Conservation (phyloP, 2,797 vertebrate genomes). For the Sebastes elongatus region DNA sequence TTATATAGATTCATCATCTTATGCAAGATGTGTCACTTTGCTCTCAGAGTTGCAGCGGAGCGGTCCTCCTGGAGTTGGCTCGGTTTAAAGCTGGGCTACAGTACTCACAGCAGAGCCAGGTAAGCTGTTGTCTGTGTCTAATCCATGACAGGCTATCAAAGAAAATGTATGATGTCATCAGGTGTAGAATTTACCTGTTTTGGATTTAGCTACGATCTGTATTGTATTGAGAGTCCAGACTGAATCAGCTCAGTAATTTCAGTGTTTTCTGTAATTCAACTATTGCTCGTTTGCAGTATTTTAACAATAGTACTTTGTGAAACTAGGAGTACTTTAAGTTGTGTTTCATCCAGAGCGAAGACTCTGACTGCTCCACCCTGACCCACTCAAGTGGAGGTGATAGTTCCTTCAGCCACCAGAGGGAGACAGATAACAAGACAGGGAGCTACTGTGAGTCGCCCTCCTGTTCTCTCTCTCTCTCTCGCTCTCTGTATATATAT, state of each 20-base stretch:
- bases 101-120: constrained; percentile 89
- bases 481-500: background rate
- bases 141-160: background rate
- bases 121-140: constrained; percentile 54
- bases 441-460: constrained; percentile 42
- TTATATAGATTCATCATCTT: background rate
- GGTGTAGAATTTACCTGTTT: background rate
- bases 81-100: constrained; percentile 90
- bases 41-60: constrained; percentile 87
- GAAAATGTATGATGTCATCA: background rate
- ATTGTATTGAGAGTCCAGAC: background rate
- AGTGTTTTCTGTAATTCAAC: background rate
- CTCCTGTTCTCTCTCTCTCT: background rate
- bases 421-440: constrained; percentile 64
- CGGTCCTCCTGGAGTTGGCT: constrained; percentile 90
- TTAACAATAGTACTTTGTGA: constrained; percentile 69
- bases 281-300: constrained; percentile 12
- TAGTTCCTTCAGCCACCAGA: constrained; percentile 63
- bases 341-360: constrained; percentile 81
- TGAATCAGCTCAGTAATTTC: background rate
- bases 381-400: constrained; percentile 62
- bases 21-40: constrained; percentile 2
- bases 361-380: constrained; percentile 72
- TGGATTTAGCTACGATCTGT: background rate
- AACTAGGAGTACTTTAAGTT: constrained; percentile 78